Base-by-base conservation (phyloP, 2,888 invertebrate species). In the Eulithis testata region DNA sequence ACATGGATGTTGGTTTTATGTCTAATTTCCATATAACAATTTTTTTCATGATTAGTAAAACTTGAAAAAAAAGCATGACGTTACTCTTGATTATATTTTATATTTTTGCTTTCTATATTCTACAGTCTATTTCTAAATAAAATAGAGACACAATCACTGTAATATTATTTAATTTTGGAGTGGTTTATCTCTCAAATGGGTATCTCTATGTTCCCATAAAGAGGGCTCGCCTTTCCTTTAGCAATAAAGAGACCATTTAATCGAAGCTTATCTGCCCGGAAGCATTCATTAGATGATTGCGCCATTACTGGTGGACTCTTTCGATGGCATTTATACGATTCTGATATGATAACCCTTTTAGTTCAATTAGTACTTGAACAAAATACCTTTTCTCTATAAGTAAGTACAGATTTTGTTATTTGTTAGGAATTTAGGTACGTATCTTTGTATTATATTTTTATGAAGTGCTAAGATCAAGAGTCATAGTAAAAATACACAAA, bases 251-350 rank as follows among this genome's bases (percentile, higher is more conserved):
- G 88, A 89, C 88, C 91, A 92, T 92, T 93, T 93, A 91, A 92
- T 93, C 92, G 90, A 88, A 89, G 90, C 90, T 91, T 92, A 92
- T 92, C 91, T 91, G 87, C 85, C 90, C 93, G 88, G 90, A 90
- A 91, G 93, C 91, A 90, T 91, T 93, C 93, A 93, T 93, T 93
- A 93, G 93, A 93, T 93, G 93, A 93, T 93, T 93, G 93, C 91
- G 79, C 89, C 85, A 84, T 91, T 92, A 89, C 91, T 87, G 59
- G 66, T 87, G 86, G 88, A 90, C 88, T 88, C 84, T 84, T 87
- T 82, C 76, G 77, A 82, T 67, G 73, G 70, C 73, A 65, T 76
- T 80, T 82, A 77, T 82, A 77, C 76, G 65, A 68, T 63, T 59
- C 58, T 73, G 72, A 75, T 78, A 76, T 79, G 70, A 76, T 76